A percentile compares a stretch with the other conserved stretches of the same genome.
Evolutionary conservation across 2,113 vertebrate species (phyloP).

Genomic region (Hassar affinis): DNA sequence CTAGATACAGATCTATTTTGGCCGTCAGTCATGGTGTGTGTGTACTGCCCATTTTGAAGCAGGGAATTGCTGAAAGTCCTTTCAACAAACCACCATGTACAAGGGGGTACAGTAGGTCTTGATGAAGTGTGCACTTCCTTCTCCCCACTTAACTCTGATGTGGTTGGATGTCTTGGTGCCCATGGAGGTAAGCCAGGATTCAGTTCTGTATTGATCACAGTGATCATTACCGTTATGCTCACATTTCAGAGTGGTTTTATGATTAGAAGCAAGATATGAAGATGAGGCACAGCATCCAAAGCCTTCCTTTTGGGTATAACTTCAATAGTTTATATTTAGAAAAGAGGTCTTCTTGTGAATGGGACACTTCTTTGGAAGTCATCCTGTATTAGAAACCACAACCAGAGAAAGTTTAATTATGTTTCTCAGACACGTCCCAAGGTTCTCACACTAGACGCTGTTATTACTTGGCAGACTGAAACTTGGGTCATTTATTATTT

Average conservation of each 20-base stretch:
- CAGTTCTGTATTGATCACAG: not conserved
- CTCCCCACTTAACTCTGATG: not conserved
- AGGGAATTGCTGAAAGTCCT: too few species aligned
- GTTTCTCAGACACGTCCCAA: not conserved
- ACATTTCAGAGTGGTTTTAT: not conserved
- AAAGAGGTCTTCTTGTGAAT: not conserved
- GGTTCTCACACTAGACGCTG: not conserved
- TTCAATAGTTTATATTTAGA: not conserved
- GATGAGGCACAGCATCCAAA: too few species aligned
- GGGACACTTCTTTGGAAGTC: not conserved
- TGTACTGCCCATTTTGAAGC: too few species aligned
- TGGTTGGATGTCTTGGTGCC: not conserved
- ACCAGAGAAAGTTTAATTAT: not conserved
- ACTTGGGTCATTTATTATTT: too few species aligned
- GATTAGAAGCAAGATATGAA: too few species aligned
- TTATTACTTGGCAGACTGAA: not conserved
- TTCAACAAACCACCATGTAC: too few species aligned
- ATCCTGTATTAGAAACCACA: not conserved
- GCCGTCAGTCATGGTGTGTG: too few species aligned
- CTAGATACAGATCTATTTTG: too few species aligned
- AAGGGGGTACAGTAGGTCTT: too few species aligned
- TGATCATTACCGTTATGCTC: not conserved
- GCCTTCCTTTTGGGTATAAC: not conserved
- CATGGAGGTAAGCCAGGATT: not conserved
- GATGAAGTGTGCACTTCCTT: not conserved